Conservation (phyloP, 2,797 vertebrate species). For the Gastrophryne carolinensis region DNA sequence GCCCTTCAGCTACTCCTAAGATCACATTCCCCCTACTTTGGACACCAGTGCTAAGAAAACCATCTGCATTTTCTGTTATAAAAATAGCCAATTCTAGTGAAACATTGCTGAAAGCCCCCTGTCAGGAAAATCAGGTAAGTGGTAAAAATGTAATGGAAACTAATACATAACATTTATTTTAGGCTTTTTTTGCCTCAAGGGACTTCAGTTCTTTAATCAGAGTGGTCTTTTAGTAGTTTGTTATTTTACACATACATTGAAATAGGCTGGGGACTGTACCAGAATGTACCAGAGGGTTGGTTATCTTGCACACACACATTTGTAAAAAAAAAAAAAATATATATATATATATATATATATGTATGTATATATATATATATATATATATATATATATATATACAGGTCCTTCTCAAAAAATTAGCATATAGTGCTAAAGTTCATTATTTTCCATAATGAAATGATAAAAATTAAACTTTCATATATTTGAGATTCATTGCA, state of each 20-base stretch:
- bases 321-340: too few relatives aligned
- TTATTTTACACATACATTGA: not conserved
- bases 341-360: too few relatives aligned
- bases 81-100: not conserved
- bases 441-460: too few relatives aligned
- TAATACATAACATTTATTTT: not conserved
- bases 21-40: not conserved
- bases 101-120: not conserved
- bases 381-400: too few relatives aligned
- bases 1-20: slow-evolving; percentile 4
- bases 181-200: not conserved
- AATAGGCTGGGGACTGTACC: not conserved
- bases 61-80: not conserved
- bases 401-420: too few relatives aligned
- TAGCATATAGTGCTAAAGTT: too few relatives aligned
- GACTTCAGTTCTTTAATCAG: not conserved
- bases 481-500: too few relatives aligned
- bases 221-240: not conserved
- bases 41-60: not conserved
- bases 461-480: too few relatives aligned
- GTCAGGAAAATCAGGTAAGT: not conserved
- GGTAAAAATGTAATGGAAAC: not conserved
- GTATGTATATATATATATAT: too few relatives aligned
- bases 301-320: too few relatives aligned
- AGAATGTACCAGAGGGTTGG: not conserved